These are phyloP conservation scores for Thelaira solivaga DNA, from an alignment of 2,888 invertebrate genomes.

Conservation along the genomic window DNA sequence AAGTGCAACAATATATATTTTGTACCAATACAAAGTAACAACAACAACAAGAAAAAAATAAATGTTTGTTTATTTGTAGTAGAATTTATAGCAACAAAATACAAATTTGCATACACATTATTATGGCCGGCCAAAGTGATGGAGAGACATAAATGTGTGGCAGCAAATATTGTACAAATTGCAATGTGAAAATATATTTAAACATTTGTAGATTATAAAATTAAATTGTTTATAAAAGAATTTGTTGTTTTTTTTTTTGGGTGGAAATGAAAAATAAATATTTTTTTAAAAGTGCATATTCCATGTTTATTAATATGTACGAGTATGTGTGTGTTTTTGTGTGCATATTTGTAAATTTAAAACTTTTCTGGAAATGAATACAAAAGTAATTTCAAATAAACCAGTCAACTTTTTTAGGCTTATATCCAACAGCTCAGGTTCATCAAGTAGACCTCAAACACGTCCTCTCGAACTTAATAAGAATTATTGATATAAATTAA, in stretches of 20 bases:
- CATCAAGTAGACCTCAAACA: too few species aligned
- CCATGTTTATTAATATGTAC: constrained; percentile 5
- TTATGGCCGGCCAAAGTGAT: not conserved
- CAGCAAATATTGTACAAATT: not conserved
- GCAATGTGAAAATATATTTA: constrained; percentile 6
- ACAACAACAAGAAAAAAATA: constrained; percentile 3
- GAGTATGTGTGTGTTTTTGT: not conserved
- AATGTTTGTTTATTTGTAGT: constrained; percentile 21
- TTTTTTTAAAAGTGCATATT: not conserved
- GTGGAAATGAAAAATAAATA: not conserved
- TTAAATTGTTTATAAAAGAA: constrained; percentile 42
- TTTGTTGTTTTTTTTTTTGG: not conserved
- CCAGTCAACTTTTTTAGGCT: too few species aligned
- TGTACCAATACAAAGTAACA: too few species aligned
- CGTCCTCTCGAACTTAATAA: too few species aligned
- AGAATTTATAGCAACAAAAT: constrained; percentile 2
- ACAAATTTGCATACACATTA: constrained; percentile 9
- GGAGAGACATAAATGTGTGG: not conserved
- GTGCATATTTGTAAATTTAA: too few species aligned
- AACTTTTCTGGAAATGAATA: not conserved
- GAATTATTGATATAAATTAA: too few species aligned
- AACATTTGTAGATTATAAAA: constrained; percentile 40
- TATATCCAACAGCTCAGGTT: too few species aligned
- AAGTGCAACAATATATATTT: not conserved
- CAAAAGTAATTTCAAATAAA: not conserved